phyloP scores from a whole-genome alignment of 2,797 vertebrate species.

The Labroides dimidiatus region DNA sequence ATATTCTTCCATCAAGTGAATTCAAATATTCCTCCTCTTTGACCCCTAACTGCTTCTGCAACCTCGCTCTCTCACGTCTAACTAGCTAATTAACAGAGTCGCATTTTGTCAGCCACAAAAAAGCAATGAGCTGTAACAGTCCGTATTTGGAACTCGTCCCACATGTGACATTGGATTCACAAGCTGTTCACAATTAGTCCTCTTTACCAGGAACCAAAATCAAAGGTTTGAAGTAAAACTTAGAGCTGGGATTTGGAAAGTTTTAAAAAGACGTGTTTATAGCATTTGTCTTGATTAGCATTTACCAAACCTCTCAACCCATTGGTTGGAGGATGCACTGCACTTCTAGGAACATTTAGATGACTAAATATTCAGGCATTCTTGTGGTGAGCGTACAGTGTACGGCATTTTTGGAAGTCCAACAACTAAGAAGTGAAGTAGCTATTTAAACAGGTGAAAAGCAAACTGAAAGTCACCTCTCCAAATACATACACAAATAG shows the following conservation, averaged over 20 bases:
- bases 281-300: too few species aligned
- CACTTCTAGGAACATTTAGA: too few species aligned
- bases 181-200: neutral
- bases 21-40: neutral
- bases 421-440: too few species aligned
- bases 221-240: neutral
- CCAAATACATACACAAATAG: too few species aligned
- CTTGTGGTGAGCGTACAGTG: too few species aligned
- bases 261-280: too few species aligned
- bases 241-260: neutral
- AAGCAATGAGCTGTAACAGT: neutral
- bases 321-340: too few species aligned
- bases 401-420: too few species aligned
- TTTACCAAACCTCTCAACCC: too few species aligned
- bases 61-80: constrained; percentile 7
- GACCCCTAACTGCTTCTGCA: neutral
- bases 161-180: constrained; percentile 2
- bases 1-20: neutral
- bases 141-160: neutral
- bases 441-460: too few species aligned
- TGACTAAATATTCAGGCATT: too few species aligned
- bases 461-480: too few species aligned
- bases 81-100: constrained; percentile 10
- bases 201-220: neutral
- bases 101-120: neutral